phyloP scores from a whole-genome alignment of 2,888 invertebrate species.

The Liposcelis brunnea region DNA sequence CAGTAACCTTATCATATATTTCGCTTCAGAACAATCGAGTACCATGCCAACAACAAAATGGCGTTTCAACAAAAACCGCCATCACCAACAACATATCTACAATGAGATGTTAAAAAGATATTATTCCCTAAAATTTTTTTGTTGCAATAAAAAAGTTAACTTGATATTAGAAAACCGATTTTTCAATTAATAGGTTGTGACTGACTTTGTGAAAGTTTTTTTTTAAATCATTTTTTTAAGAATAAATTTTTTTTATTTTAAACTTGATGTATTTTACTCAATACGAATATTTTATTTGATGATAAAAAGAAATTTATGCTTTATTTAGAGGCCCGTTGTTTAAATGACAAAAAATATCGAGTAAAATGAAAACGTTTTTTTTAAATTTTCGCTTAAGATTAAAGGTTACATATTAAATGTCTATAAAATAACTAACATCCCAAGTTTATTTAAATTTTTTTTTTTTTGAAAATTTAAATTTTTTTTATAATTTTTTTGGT shows the following conservation, averaged over 20 bases:
- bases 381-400: constrained; percentile 4
- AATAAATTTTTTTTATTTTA: neutral
- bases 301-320: constrained; percentile 1
- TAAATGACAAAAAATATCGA: too few relatives aligned
- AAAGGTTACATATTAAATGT: constrained; percentile 3
- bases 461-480: constrained; percentile 3
- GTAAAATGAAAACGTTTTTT: neutral
- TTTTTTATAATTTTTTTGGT: neutral
- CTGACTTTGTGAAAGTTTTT: neutral
- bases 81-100: constrained; percentile 2
- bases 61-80: neutral
- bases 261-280: constrained; percentile 4
- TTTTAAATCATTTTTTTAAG: neutral
- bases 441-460: constrained; percentile 5
- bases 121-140: neutral
- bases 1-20: constrained; percentile 8
- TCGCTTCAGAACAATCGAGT: constrained; percentile 5
- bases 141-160: neutral
- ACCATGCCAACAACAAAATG: constrained; percentile 3
- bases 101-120: neutral
- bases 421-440: constrained; percentile 4
- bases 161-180: neutral
- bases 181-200: neutral
- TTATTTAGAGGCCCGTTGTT: neutral
- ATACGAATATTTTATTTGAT: constrained; percentile 1